Conservation (phyloP, 2,113 vertebrate genomes). For the Cheirogaleus medius region DNA sequence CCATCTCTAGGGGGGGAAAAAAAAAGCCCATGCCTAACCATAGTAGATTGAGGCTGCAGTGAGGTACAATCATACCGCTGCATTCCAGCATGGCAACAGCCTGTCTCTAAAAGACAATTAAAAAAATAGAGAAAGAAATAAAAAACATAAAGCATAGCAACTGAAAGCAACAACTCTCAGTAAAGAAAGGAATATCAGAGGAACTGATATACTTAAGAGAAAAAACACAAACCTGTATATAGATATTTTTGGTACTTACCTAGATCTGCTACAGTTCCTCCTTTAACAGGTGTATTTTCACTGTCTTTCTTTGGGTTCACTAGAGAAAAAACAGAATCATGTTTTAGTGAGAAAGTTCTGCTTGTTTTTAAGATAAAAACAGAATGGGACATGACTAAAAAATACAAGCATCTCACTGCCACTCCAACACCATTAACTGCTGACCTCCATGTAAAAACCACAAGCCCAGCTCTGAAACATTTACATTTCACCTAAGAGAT, state of each 20-base stretch:
- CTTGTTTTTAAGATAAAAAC: not conserved
- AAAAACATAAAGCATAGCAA: not conserved
- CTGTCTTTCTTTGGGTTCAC: constrained; percentile 97
- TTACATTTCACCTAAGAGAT: not conserved
- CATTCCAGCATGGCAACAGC: too few relatives aligned
- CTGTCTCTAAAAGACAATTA: not conserved
- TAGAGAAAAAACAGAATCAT: constrained; percentile 66
- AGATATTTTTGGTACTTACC: constrained; percentile 82
- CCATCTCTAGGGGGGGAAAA: too few relatives aligned
- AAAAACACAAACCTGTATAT: rapidly evolving
- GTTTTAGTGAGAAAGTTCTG: not conserved
- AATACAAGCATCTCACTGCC: not conserved
- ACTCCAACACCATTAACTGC: not conserved
- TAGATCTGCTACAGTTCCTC: constrained; percentile 93
- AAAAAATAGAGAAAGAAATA: not conserved
- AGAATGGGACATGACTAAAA: not conserved
- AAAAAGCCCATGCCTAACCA: too few relatives aligned
- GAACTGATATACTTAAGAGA: not conserved
- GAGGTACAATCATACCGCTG: too few relatives aligned
- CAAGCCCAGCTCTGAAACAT: not conserved
- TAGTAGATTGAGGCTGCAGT: too few relatives aligned
- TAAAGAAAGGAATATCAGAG: not conserved
- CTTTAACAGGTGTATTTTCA: constrained; percentile 95
- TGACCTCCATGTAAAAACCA: not conserved
- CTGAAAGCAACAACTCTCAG: not conserved